These are phyloP conservation scores for Aplocera efformata DNA, from an alignment of 2,888 invertebrate genomes.

Conservation along the genomic window DNA sequence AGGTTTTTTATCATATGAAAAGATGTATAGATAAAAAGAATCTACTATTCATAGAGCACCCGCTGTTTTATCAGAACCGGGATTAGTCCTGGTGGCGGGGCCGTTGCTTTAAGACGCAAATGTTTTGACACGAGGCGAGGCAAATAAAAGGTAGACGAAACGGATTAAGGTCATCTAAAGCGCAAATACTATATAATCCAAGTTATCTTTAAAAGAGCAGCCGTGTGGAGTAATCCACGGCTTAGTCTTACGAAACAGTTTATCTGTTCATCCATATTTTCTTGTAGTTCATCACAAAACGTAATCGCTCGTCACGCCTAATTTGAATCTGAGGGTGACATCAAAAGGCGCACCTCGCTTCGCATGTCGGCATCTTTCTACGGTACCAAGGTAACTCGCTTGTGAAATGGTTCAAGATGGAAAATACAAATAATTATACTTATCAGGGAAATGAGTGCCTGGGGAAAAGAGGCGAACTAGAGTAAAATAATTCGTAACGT, in stretches of 20 bases:
- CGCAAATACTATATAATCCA: slow-evolving; percentile 42
- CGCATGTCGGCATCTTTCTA: slow-evolving; percentile 18
- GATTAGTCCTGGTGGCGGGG: slow-evolving; percentile 64
- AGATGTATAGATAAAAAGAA: slow-evolving; percentile 69
- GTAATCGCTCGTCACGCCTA: slow-evolving; percentile 20
- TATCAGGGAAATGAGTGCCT: too few relatives aligned
- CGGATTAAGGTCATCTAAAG: slow-evolving; percentile 54
- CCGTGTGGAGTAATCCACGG: slow-evolving; percentile 18
- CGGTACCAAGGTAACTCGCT: slow-evolving; percentile 6
- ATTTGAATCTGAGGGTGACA: slow-evolving; percentile 32
- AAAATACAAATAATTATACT: too few relatives aligned
- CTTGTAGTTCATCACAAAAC: slow-evolving; percentile 1
- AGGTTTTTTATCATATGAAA: slow-evolving; percentile 54
- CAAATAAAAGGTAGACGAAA: slow-evolving; percentile 55
- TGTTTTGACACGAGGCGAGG: slow-evolving; percentile 69
- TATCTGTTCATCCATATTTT: slow-evolving; percentile 8
- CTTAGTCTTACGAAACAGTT: slow-evolving; percentile 12
- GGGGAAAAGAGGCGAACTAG: too few relatives aligned
- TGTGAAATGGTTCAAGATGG: slow-evolving; percentile 1
- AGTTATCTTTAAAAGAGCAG: slow-evolving; percentile 26
- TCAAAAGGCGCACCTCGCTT: slow-evolving; percentile 33
- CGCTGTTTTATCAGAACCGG: slow-evolving; percentile 76
- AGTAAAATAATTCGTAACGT: too few relatives aligned
- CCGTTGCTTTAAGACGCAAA: slow-evolving; percentile 62
- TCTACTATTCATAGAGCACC: slow-evolving; percentile 70